Evolutionary conservation across 1,140 invertebrate species (phyloP).

Genomic region (Apocrypta bakeri): DNA sequence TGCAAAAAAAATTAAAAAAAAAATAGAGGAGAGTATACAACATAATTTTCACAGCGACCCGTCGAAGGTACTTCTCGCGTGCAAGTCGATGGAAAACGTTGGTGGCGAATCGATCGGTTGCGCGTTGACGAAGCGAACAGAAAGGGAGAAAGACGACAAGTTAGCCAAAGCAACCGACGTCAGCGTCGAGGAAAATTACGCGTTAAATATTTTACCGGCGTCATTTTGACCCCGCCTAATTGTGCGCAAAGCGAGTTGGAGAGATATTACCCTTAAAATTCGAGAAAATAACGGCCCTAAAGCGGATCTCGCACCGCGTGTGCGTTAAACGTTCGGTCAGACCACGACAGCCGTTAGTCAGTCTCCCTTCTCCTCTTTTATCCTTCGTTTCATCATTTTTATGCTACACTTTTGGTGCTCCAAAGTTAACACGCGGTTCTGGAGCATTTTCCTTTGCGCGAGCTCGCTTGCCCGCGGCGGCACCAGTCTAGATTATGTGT

Average conservation of each 20-base stretch:
- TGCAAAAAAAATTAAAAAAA: not conserved
- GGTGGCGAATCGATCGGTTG: conserved; percentile 19
- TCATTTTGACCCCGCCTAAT: conserved; percentile 34
- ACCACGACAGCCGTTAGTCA: not conserved
- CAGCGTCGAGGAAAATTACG: conserved; percentile 21
- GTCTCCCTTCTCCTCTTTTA: not conserved
- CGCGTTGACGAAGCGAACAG: too few relatives aligned
- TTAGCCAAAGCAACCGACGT: not conserved
- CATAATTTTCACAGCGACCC: not conserved
- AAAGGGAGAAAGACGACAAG: not conserved
- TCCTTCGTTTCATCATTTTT: not conserved
- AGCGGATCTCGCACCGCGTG: not conserved
- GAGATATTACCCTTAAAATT: conserved; percentile 48
- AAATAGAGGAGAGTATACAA: not conserved
- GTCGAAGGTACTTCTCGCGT: not conserved
- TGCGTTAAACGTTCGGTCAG: conserved; percentile 5
- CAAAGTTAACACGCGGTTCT: not conserved
- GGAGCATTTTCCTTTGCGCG: not conserved
- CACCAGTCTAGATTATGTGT: not conserved
- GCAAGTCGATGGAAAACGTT: not conserved
- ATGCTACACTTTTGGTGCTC: not conserved
- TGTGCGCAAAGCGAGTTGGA: conserved; percentile 31
- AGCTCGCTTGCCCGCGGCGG: not conserved
- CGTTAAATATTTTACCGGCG: conserved; percentile 44
- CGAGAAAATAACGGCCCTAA: conserved; percentile 36